Evolutionary conservation across 2,888 invertebrate species (phyloP).

Genomic region (Drosophila siamana): DNA sequence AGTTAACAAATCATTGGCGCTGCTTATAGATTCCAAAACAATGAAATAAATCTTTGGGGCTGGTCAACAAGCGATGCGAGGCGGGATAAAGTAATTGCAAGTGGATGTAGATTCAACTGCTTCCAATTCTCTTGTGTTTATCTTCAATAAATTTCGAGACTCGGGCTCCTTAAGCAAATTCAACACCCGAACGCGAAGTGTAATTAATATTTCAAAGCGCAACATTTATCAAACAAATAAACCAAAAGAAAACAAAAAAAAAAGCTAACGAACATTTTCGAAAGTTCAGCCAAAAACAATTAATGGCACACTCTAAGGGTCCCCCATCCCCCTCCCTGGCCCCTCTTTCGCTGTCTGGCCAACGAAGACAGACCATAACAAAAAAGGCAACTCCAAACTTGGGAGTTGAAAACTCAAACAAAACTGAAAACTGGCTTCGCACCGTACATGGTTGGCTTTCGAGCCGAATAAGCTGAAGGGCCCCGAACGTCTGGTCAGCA

Average conservation of each 20-base stretch:
- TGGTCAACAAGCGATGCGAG: neutral
- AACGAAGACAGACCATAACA: conserved; percentile 32
- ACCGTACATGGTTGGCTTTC: conserved; percentile 24
- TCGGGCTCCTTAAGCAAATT: conserved; percentile 53
- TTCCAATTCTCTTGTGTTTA: conserved; percentile 62
- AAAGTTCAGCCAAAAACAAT: conserved; percentile 69
- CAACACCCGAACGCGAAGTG: conserved; percentile 71
- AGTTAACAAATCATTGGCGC: conserved; percentile 23
- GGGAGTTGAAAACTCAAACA: conserved; percentile 43
- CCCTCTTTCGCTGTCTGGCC: neutral
- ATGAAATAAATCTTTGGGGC: conserved; percentile 64
- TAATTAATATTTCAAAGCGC: conserved; percentile 79
- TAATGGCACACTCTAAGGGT: conserved; percentile 76
- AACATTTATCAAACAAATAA: conserved; percentile 74
- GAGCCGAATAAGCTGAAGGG: conserved; percentile 28
- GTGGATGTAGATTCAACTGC: neutral
- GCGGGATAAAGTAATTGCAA: neutral
- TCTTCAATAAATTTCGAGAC: conserved; percentile 69
- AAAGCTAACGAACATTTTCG: conserved; percentile 65
- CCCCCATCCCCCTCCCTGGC: neutral
- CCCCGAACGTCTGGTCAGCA: conserved; percentile 44
- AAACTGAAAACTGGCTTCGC: conserved; percentile 24
- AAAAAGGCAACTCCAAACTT: conserved; percentile 53
- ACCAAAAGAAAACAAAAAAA: conserved; percentile 34
- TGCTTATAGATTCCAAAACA: conserved; percentile 49